Percentiles rank a stretch among this genome's conserved stretches.
phyloP scores from a whole-genome alignment of 1,140 invertebrate species.

The Hylaeus volcanicus region DNA sequence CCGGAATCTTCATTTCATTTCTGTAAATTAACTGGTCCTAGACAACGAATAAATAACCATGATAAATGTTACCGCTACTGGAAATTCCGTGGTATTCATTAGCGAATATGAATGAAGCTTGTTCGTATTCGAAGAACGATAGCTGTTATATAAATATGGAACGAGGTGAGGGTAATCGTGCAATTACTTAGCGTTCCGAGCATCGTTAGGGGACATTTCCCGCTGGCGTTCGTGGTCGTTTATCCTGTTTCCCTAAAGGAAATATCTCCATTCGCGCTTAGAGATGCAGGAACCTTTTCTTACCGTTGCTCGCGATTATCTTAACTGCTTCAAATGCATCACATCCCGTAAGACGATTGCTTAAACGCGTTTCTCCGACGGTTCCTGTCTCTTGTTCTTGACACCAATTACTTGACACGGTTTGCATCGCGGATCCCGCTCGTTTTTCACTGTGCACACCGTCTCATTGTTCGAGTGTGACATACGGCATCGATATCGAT shows the following conservation, averaged over 20 bases:
- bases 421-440: slow-evolving; percentile 22
- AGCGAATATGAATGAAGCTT: neutral
- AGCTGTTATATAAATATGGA: neutral
- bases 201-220: slow-evolving; percentile 4
- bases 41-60: slow-evolving; percentile 2
- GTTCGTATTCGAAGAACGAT: neutral
- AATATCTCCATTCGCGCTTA: slow-evolving; percentile 28
- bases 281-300: slow-evolving; percentile 27
- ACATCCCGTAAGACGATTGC: slow-evolving; percentile 64
- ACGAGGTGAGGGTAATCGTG: slow-evolving; percentile 4
- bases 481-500: slow-evolving; percentile 22
- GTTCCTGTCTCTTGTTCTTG: slow-evolving; percentile 46
- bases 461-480: slow-evolving; percentile 11
- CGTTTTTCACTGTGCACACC: slow-evolving; percentile 7
- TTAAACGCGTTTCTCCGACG: slow-evolving; percentile 54
- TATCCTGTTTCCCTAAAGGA: neutral
- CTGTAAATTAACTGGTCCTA: slow-evolving; percentile 11
- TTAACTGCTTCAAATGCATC: slow-evolving; percentile 63
- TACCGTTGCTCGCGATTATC: slow-evolving; percentile 54
- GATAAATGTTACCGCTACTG: neutral
- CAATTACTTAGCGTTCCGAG: slow-evolving; percentile 1
- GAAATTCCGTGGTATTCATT: slow-evolving; percentile 16
- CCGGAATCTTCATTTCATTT: neutral
- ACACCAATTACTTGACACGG: slow-evolving; percentile 52
- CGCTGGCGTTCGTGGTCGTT: neutral